Evolutionary conservation across 2,888 invertebrate species (phyloP).

Genomic region (Perizoma flavofasciatum): DNA sequence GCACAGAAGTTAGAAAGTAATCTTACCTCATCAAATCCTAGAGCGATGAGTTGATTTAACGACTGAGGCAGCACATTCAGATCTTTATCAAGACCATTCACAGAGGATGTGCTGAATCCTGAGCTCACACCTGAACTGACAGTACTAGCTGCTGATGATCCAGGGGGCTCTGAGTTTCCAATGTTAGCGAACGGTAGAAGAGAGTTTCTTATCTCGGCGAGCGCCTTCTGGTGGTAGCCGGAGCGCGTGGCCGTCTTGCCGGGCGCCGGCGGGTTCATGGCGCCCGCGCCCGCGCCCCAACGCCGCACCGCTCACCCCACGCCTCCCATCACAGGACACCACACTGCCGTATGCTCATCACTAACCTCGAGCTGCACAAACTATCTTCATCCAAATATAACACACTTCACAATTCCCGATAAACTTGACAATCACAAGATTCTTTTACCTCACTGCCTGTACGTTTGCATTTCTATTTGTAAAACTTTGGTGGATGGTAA

Average conservation of each 20-base stretch:
- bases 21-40: slow-evolving; percentile 90
- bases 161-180: slow-evolving; percentile 84
- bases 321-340: slow-evolving; percentile 78
- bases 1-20: neutral
- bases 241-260: slow-evolving; percentile 87
- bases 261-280: slow-evolving; percentile 86
- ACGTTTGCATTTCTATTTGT: slow-evolving; percentile 31
- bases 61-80: slow-evolving; percentile 86
- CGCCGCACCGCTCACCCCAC: slow-evolving; percentile 81
- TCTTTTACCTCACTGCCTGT: slow-evolving; percentile 34
- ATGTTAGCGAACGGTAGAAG: slow-evolving; percentile 91
- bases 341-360: slow-evolving; percentile 59
- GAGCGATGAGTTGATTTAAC: slow-evolving; percentile 86
- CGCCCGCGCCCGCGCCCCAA: slow-evolving; percentile 83
- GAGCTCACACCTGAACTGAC: slow-evolving; percentile 85
- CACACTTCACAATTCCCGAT: slow-evolving; percentile 28
- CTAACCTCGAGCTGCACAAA: slow-evolving; percentile 57
- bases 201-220: slow-evolving; percentile 93
- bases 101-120: slow-evolving; percentile 84
- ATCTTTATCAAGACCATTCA: slow-evolving; percentile 86
- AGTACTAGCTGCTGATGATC: slow-evolving; percentile 90
- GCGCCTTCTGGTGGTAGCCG: slow-evolving; percentile 94
- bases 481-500: neutral
- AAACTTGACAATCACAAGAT: slow-evolving; percentile 20
- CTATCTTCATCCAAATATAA: slow-evolving; percentile 49